Evolutionary conservation across 2,113 vertebrate genomes (phyloP).

Genomic region (Petrocephalus zakoni): DNA sequence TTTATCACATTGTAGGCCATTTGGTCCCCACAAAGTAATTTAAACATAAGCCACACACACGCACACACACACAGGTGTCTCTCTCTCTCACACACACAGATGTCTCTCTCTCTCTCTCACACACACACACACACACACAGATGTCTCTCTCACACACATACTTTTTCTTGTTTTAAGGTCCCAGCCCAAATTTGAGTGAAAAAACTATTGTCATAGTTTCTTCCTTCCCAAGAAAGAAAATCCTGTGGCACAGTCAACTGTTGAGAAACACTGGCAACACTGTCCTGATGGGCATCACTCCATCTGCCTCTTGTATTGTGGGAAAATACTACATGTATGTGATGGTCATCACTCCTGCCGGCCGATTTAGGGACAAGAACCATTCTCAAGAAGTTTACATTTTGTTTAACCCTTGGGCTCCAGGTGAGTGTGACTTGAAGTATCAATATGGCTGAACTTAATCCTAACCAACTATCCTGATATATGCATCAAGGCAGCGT

Average conservation of each 20-base stretch:
- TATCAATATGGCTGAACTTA: background rate
- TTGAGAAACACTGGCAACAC: slow-evolving; percentile 30
- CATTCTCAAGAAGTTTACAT: slow-evolving; percentile 68
- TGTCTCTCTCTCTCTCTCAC: too few relatives aligned
- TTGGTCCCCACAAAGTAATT: too few relatives aligned
- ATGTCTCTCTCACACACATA: background rate
- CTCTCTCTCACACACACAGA: background rate
- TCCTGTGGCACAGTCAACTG: slow-evolving; percentile 65
- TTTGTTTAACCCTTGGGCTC: slow-evolving; percentile 87
- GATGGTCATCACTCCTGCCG: slow-evolving; percentile 53
- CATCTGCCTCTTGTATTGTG: slow-evolving; percentile 66
- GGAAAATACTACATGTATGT: slow-evolving; percentile 75
- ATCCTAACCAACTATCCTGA: background rate
- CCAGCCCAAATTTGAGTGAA: slow-evolving; percentile 61
- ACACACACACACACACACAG: background rate
- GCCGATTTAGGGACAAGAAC: slow-evolving; percentile 59
- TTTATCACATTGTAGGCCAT: too few relatives aligned
- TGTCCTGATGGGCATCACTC: slow-evolving; percentile 61
- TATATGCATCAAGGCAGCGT: background rate
- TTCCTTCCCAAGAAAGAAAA: slow-evolving; percentile 39
- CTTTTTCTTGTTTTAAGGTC: slow-evolving; percentile 53
- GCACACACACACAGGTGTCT: too few relatives aligned
- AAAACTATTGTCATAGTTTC: slow-evolving; percentile 61
- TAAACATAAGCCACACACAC: too few relatives aligned
- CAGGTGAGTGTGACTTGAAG: slow-evolving; percentile 53